Conservation (phyloP, 2,888 invertebrate species). For the Polyploca ridens region DNA sequence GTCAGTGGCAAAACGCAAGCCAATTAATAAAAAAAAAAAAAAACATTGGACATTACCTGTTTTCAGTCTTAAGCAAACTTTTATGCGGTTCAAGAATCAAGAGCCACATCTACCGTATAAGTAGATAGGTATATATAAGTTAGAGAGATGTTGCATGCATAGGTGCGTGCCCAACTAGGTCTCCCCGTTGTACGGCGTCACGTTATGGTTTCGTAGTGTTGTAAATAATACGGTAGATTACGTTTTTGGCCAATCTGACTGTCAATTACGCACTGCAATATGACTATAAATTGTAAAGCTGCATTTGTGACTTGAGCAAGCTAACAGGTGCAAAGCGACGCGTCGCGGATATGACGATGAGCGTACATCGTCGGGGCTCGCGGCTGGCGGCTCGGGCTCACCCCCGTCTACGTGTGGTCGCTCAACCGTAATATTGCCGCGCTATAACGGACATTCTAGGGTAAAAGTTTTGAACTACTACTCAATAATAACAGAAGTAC, state of each 20-base stretch:
- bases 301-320: not conserved
- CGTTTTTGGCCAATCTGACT: not conserved
- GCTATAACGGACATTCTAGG: conserved; percentile 6
- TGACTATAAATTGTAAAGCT: no score
- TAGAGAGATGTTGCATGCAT: conserved; percentile 17
- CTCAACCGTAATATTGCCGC: conserved; percentile 2
- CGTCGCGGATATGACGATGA: not conserved
- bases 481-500: no score
- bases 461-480: not conserved
- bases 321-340: not conserved
- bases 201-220: not conserved
- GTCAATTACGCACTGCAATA: not conserved
- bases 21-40: no score
- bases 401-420: not conserved
- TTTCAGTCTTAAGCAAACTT: not conserved
- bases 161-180: conserved; percentile 55
- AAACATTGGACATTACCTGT: not conserved
- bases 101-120: not conserved
- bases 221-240: not conserved
- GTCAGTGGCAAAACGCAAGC: no score
- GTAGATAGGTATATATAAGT: not conserved
- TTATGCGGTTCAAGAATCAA: not conserved
- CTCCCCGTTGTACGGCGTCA: conserved; percentile 50
- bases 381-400: not conserved
- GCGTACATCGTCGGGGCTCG: not conserved